These are phyloP conservation scores for Acyrthosiphon pisum DNA, from an alignment of 1,140 invertebrate genomes.

Conservation along the genomic window DNA sequence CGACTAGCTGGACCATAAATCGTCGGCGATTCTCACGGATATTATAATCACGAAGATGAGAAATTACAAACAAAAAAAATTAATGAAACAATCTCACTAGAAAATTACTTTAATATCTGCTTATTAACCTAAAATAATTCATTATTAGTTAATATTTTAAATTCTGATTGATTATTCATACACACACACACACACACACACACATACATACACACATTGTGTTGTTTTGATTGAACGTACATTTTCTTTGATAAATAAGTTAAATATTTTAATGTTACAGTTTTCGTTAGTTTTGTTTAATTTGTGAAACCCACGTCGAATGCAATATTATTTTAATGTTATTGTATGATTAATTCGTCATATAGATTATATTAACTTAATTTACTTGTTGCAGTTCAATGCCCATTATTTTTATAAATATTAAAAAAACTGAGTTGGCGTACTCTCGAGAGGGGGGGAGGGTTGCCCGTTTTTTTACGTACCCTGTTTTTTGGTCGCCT, in stretches of 20 bases:
- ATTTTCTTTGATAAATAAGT: no score
- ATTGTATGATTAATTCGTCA: not conserved
- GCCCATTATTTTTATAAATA: not conserved
- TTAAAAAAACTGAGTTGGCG: not conserved
- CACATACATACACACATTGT: no score
- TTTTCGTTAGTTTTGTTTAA: not conserved
- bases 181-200: no score
- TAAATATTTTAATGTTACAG: no score
- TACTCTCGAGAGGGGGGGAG: no score
- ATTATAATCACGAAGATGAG: not conserved
- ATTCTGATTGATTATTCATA: no score
- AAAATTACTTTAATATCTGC: not conserved
- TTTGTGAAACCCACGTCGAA: not conserved
- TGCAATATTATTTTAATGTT: not conserved
- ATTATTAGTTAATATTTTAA: not conserved
- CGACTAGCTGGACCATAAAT: not conserved
- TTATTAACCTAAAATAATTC: not conserved
- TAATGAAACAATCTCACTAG: no score
- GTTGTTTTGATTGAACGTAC: no score
- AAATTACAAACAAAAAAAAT: not conserved
- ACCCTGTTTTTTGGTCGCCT: no score
- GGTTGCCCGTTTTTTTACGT: no score
- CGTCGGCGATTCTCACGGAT: not conserved
- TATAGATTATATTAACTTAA: not conserved
- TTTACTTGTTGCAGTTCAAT: not conserved